Evolutionary conservation across 2,888 invertebrate genomes (phyloP).

Genomic region (Oxytorus armatus): DNA sequence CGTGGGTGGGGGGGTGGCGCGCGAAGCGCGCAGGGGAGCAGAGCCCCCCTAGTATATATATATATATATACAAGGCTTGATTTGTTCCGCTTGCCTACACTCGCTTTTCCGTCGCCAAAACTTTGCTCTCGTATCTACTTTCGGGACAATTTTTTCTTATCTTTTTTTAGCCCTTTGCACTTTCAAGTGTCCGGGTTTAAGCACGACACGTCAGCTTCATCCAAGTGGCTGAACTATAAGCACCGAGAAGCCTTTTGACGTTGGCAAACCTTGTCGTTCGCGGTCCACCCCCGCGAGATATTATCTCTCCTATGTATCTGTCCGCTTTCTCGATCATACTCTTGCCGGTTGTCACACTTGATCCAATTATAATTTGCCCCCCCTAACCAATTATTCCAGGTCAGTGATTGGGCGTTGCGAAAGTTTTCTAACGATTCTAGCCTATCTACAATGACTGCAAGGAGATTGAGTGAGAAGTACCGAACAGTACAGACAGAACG

Average conservation of each 20-base stretch:
- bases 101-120: slow-evolving; percentile 47
- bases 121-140: slow-evolving; percentile 44
- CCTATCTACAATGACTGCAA: background rate
- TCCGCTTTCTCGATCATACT: slow-evolving; percentile 41
- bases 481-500: too few species aligned
- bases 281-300: slow-evolving; percentile 10
- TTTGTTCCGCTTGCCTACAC: slow-evolving; percentile 47
- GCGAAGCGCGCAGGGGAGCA: too few species aligned
- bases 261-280: slow-evolving; percentile 18
- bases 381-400: slow-evolving; percentile 78
- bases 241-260: slow-evolving; percentile 22
- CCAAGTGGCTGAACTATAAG: slow-evolving; percentile 47
- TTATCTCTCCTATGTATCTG: background rate
- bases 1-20: too few species aligned
- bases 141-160: slow-evolving; percentile 43
- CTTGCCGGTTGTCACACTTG: slow-evolving; percentile 74
- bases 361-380: slow-evolving; percentile 80
- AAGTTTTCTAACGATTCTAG: slow-evolving; percentile 64
- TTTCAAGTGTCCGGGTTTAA: slow-evolving; percentile 24
- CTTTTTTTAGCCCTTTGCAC: slow-evolving; percentile 17
- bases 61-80: too few species aligned
- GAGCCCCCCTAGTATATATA: too few species aligned
- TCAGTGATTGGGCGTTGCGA: slow-evolving; percentile 71
- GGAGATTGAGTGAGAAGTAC: background rate
- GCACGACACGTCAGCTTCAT: slow-evolving; percentile 25